Percentiles rank a stretch among this genome's conserved stretches.
These are phyloP conservation scores for Macrotis lagotis DNA, from an alignment of 2,113 vertebrate genomes.

Conservation along the genomic window DNA sequence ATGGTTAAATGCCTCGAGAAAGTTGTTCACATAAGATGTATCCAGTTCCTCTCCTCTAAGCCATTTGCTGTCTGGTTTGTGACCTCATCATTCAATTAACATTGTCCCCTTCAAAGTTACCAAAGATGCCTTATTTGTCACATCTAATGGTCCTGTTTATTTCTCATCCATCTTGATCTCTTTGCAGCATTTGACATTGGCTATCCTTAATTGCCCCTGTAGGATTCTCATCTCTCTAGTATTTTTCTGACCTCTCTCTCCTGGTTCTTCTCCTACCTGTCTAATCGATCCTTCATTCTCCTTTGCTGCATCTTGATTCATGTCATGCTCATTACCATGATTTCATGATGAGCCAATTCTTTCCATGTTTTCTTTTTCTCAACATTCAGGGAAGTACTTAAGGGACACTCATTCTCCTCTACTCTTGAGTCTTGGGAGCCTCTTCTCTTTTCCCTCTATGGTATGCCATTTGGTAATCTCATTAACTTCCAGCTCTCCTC, in stretches of 20 bases:
- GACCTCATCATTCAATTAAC: not conserved
- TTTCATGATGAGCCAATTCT: not conserved
- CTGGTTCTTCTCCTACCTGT: not conserved
- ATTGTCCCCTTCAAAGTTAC: not conserved
- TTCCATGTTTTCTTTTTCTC: conserved; percentile 4
- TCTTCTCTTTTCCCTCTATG: not conserved
- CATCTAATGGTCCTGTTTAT: not conserved
- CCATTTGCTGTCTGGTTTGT: not conserved
- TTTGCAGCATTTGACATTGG: not conserved
- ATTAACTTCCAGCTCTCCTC: not conserved
- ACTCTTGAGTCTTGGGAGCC: not conserved
- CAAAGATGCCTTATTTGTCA: not conserved
- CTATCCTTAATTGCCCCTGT: not conserved
- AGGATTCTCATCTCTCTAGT: not conserved
- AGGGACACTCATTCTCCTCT: not conserved
- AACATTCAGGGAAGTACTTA: conserved; percentile 15
- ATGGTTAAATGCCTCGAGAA: not conserved
- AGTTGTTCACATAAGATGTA: not conserved
- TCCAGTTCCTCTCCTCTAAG: not conserved
- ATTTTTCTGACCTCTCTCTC: too few species aligned
- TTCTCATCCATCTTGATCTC: not conserved
- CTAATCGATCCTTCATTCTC: not conserved
- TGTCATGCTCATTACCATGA: not conserved
- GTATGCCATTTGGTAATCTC: not conserved
- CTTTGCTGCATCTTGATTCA: not conserved